Evolutionary conservation across 2,113 vertebrate genomes (phyloP), one percentile per base, ranked within the genome.

Genomic region (Zosterops hypoxanthus): DNA sequence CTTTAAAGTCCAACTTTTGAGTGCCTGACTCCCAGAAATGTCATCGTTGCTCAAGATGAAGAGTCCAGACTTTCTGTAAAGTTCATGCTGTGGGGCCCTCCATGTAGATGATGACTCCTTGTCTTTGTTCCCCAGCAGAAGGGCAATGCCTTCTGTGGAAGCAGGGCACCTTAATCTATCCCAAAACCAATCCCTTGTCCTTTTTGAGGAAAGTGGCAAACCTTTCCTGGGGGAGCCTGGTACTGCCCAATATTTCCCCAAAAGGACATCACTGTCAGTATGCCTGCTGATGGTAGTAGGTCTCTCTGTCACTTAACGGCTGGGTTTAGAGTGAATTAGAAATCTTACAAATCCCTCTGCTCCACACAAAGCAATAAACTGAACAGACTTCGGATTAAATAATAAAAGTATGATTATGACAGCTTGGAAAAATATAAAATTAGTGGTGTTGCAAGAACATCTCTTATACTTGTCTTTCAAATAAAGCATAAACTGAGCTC

Each of bases 151-250:
- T 68, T 6, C 6, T 55, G 34, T 63, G 34, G 66, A 88, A 82
- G 9, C 6, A 53, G 7, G 3, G 2, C 4, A 42, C 4, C 5
- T 50, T 55, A 9, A 13, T 71, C 33, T 29, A 16, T 15, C 5
- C 24, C 11, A 76, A 26, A 68, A 22, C 6, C 12, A 61, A 28
- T 49, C 6, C 0, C 5, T 14, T 29, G 3, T 75, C 12, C 3
- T 70, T 81, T 50, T 42, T 59, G 18, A 52, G 9, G 4, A 23
- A 76, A 68, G 3, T 3, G 9, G 12, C 3, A 44, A 66, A 49
- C 1, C 1, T 4, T 55, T 71, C 20, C 6, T 41, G 1, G 13
- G 19, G 11, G 6, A 68, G 3, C 3, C 68, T 39, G 29, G 12
- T 16, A 36, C 8, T 46, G 10, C 11, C 6, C 2, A 47, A 2